These are phyloP conservation scores for Grammomys dolichurus DNA, from an alignment of 2,113 vertebrate genomes.

Conservation along the genomic window DNA sequence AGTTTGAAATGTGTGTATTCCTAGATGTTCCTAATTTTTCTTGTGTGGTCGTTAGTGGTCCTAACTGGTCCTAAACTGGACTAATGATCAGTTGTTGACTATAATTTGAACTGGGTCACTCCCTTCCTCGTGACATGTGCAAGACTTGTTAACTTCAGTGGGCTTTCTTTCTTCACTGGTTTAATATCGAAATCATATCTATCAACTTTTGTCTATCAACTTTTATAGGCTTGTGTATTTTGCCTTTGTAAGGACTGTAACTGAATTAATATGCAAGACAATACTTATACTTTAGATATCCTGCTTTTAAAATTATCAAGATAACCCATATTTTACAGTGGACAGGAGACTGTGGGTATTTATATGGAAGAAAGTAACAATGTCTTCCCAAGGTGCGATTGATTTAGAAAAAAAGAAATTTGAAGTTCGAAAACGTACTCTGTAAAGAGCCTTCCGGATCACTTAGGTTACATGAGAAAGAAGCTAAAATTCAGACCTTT, in stretches of 20 bases:
- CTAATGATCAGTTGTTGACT: neutral
- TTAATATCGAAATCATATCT: neutral
- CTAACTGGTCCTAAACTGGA: neutral
- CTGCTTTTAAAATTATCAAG: constrained; percentile 54
- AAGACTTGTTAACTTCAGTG: neutral
- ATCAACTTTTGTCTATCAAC: neutral
- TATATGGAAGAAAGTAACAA: constrained; percentile 47
- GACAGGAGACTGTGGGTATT: constrained; percentile 41
- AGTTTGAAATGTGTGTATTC: neutral
- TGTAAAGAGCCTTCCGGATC: constrained; percentile 10
- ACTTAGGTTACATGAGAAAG: constrained; percentile 36
- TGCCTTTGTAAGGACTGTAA: neutral
- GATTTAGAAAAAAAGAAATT: constrained; percentile 43
- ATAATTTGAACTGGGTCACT: neutral
- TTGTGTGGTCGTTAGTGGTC: neutral
- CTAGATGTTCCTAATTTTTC: neutral
- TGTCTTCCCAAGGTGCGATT: constrained; percentile 43
- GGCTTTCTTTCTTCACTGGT: neutral
- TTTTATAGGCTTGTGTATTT: neutral
- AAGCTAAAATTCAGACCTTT: constrained; percentile 53
- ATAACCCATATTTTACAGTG: neutral
- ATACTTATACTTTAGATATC: constrained; percentile 46
- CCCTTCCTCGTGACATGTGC: neutral
- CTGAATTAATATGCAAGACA: neutral
- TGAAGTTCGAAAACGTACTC: constrained; percentile 52